Evolutionary conservation across 2,113 vertebrate genomes (phyloP).

Genomic region (Pluvialis apricaria): DNA sequence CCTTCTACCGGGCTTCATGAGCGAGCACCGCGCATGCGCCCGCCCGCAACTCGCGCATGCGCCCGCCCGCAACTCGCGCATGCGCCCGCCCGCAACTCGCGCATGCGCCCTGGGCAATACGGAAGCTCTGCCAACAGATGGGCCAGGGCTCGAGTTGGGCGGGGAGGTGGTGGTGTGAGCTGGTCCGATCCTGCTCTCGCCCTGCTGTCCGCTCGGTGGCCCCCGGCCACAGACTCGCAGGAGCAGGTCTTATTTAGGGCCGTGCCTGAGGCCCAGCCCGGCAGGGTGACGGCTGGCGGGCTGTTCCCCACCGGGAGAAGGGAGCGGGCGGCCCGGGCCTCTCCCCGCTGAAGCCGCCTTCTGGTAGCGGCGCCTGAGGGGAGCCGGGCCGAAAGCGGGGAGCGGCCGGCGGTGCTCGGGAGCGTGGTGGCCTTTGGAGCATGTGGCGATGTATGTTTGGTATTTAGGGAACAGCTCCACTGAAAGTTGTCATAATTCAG

Average conservation of each 20-base stretch:
- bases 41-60: not conserved
- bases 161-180: fast-evolving
- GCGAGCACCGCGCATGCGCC: not conserved
- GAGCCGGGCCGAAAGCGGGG: not conserved
- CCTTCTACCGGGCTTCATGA: fast-evolving
- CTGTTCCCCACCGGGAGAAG: too few species aligned
- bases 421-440: not conserved
- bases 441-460: fast-evolving
- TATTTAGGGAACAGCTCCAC: not conserved
- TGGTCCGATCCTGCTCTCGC: fast-evolving
- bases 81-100: not conserved
- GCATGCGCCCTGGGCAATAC: not conserved
- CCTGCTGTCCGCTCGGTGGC: fast-evolving
- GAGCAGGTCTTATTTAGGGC: fast-evolving
- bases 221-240: not conserved
- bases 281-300: not conserved
- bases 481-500: not conserved
- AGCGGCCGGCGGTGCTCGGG: not conserved
- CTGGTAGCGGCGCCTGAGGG: not conserved
- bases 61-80: not conserved
- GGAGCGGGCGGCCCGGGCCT: not conserved
- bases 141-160: fast-evolving
- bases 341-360: not conserved
- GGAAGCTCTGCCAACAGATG: not conserved
- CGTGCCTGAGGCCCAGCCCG: not conserved